Evolutionary conservation across 2,113 vertebrate species (phyloP), one percentile per base, ranked within the genome.

Genomic region (Pedionomus torquatus): DNA sequence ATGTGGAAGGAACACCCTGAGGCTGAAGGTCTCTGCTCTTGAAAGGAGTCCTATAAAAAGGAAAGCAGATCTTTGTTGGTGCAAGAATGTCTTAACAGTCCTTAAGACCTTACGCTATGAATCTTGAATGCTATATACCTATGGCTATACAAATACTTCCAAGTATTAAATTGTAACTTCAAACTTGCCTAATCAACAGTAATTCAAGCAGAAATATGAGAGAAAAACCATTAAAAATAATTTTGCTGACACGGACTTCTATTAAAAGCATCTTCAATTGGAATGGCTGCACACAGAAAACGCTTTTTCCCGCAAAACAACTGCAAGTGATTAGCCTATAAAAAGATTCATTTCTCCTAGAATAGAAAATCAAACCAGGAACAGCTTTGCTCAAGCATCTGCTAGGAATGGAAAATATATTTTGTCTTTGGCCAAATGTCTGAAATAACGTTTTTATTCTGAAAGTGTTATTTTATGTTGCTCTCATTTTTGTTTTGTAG

Each of bases 331-430:
- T 90, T 90, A 84, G 63, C 83, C 81, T 94, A 84, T 89, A 91
- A 85, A 95, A 87, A 88, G 54, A 90, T 51, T 86, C 2, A 64
- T 86, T 90, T 93, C 43, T 80, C 17, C 54, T 93, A 85, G 75
- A 96, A 84, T n/a, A 84, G 83, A 95, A 96, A 96, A 87, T 92
- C 25, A 93, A 90, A 95, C 15, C 13, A 60, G 33, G 31, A 96
- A 69, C 35, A 95, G 82, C 41, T 93, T 96, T 97, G 31, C 64
- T 89, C 51, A 51, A 69, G 65, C 84, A 95, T 95, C 89, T 97
- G 89, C 58, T 85, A 74, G 26, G 26, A 88, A 44, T 41, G 30
- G 69, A 92, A 96, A 92, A 93, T 31, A 80, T 60, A 91, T 81
- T 95, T 95, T 66, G 26, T 75, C 68, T 89, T 81, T 71, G 52